phyloP scores from a whole-genome alignment of 2,113 vertebrate genomes.

The Neopipo cinnamomea region DNA sequence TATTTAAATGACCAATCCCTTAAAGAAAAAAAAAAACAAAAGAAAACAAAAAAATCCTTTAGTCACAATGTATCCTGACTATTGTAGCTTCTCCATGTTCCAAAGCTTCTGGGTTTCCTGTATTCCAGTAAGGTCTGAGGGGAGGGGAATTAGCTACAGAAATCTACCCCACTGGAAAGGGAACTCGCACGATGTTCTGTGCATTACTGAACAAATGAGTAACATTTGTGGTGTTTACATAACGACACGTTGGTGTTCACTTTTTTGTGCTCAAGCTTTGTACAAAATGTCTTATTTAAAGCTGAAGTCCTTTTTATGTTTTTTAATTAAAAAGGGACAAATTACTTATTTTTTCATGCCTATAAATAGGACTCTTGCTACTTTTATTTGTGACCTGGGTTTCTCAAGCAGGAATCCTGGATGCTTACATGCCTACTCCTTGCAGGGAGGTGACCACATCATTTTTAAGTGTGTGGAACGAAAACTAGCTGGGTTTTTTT shows the following conservation, averaged over 20 bases:
- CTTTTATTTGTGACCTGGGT: constrained; percentile 9
- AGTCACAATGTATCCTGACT: constrained; percentile 39
- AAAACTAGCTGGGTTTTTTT: background rate
- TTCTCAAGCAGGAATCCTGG: constrained; percentile 6
- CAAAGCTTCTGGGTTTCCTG: constrained; percentile 51
- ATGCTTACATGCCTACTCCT: background rate
- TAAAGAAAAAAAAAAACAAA: background rate
- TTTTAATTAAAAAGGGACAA: constrained; percentile 68
- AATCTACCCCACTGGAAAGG: background rate
- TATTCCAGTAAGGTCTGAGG: constrained; percentile 30
- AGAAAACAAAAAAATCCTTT: background rate
- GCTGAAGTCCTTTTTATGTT: constrained; percentile 65
- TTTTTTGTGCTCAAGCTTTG: constrained; percentile 65
- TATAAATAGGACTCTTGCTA: constrained; percentile 43
- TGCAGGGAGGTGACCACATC: background rate
- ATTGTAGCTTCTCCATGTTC: constrained; percentile 55
- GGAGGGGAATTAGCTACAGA: constrained; percentile 3
- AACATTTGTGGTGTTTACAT: constrained; percentile 59
- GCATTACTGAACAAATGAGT: constrained; percentile 17
- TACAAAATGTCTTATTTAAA: constrained; percentile 70
- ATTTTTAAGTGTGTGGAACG: background rate
- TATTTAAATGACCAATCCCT: constrained; percentile 45
- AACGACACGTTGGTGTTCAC: constrained; percentile 46
- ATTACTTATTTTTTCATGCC: constrained; percentile 60
- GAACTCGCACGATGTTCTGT: background rate